Evolutionary conservation across 2,888 invertebrate species (phyloP).

Genomic region (Mantis religiosa): DNA sequence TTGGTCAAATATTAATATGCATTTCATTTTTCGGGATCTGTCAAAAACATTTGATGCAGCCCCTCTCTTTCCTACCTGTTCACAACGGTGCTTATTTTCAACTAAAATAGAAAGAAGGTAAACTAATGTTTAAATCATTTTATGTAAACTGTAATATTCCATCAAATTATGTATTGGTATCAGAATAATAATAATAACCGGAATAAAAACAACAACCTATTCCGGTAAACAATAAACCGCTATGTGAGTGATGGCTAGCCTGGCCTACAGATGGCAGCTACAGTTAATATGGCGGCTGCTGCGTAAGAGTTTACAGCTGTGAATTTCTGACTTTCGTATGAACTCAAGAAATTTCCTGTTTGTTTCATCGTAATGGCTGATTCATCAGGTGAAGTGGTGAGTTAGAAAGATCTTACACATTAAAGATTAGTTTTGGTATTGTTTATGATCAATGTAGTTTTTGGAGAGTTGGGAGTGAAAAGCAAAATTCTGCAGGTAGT

Average conservation of each 20-base stretch:
- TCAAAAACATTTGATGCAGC: neutral
- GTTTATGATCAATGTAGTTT: neutral
- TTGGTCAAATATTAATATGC: conserved; percentile 65
- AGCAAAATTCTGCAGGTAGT: neutral
- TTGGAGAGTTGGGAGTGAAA: neutral
- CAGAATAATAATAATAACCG: neutral
- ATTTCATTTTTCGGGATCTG: conserved; percentile 52
- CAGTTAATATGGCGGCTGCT: neutral
- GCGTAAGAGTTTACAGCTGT: neutral
- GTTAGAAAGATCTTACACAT: neutral
- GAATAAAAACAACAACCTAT: neutral
- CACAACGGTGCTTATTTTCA: neutral
- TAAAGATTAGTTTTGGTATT: neutral
- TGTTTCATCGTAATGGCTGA: neutral
- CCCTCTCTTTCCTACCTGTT: neutral
- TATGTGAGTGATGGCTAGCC: neutral
- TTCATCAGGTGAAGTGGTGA: neutral
- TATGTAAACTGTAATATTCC: too few relatives aligned
- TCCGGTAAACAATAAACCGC: neutral
- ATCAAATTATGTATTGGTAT: too few relatives aligned
- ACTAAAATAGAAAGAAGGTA: too few relatives aligned
- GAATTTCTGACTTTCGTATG: neutral
- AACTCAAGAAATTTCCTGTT: neutral
- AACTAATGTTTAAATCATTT: too few relatives aligned
- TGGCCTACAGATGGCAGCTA: neutral